phyloP scores from a whole-genome alignment of 2,888 invertebrate species.

The Drosophila paracracens region DNA sequence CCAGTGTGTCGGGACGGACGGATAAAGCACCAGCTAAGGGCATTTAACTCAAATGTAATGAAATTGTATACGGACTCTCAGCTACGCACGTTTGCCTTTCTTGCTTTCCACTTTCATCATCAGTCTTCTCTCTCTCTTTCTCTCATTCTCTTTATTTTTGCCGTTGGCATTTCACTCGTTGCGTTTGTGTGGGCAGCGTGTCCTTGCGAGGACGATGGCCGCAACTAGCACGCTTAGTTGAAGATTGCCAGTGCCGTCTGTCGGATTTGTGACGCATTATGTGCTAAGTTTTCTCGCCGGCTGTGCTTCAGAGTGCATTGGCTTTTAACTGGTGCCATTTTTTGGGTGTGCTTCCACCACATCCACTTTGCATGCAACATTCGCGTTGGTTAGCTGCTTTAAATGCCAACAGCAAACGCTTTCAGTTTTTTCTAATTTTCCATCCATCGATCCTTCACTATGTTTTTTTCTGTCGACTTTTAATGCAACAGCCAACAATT shows the following conservation, averaged over 20 bases:
- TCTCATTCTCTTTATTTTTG: conserved; percentile 1
- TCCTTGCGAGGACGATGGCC: conserved; percentile 10
- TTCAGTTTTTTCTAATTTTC: conserved; percentile 3
- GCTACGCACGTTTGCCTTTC: conserved; percentile 57
- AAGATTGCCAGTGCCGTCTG: conserved; percentile 21
- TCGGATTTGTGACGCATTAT: conserved; percentile 62
- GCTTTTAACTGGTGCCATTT: conserved; percentile 38
- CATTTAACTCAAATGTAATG: conserved; percentile 76
- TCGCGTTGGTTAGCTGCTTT: conserved; percentile 38
- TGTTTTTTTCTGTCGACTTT: not conserved
- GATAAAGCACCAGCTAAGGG: conserved; percentile 60
- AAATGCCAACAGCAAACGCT: conserved; percentile 52
- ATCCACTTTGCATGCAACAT: not conserved
- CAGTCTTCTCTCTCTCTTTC: not conserved
- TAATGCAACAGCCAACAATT: conserved; percentile 7
- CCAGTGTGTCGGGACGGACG: conserved; percentile 10
- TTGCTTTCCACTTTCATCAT: conserved; percentile 16
- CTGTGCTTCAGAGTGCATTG: conserved; percentile 47
- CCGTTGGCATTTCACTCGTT: conserved; percentile 14
- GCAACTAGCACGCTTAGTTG: conserved; percentile 13
- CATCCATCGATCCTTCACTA: not conserved
- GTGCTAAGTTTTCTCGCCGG: conserved; percentile 58
- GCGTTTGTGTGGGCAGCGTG: conserved; percentile 20
- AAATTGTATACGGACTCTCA: conserved; percentile 58
- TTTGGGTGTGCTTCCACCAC: conserved; percentile 7